Percentiles rank a stretch among this genome's conserved stretches.
Conservation (phyloP, 2,797 vertebrate genomes). For the Megalops cyprinoides region DNA sequence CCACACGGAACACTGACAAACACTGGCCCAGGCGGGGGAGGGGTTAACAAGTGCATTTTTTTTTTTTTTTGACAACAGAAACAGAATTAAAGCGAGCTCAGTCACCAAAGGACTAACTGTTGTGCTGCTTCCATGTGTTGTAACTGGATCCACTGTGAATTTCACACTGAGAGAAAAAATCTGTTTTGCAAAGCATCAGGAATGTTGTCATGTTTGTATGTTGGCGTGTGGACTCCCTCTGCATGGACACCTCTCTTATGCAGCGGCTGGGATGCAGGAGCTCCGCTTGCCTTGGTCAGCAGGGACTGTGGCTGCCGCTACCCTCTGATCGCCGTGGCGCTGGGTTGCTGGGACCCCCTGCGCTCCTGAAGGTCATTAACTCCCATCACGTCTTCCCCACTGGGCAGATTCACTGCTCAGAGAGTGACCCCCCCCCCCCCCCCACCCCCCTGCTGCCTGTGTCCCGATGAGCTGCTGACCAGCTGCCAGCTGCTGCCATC, state of each 20-base stretch:
- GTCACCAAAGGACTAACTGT: slow-evolving; percentile 82
- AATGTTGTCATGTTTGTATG: slow-evolving; percentile 71
- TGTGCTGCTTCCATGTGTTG: slow-evolving; percentile 76
- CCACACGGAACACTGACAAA: no score
- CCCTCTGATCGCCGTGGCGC: no score
- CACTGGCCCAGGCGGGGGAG: no score
- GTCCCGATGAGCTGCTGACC: no score
- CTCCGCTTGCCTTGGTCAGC: slow-evolving; percentile 56
- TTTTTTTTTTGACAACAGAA: no score
- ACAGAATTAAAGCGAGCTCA: slow-evolving; percentile 72
- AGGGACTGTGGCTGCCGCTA: slow-evolving; percentile 55
- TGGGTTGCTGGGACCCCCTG: slow-evolving; percentile 57
- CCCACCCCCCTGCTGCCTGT: no score
- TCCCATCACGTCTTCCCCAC: no score
- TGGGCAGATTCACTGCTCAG: no score
- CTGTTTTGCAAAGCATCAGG: slow-evolving; percentile 71
- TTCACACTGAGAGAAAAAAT: slow-evolving; percentile 46
- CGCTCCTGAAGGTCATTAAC: no score
- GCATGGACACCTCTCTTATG: slow-evolving; percentile 73
- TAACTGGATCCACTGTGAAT: slow-evolving; percentile 85
- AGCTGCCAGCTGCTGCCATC: no score
- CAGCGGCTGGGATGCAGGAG: slow-evolving; percentile 72
- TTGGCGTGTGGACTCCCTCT: slow-evolving; percentile 56
- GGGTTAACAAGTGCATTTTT: no score
- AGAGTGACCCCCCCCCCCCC: no score